Conservation (phyloP, 2,113 vertebrate genomes). For the Oostethus manadensis region DNA sequence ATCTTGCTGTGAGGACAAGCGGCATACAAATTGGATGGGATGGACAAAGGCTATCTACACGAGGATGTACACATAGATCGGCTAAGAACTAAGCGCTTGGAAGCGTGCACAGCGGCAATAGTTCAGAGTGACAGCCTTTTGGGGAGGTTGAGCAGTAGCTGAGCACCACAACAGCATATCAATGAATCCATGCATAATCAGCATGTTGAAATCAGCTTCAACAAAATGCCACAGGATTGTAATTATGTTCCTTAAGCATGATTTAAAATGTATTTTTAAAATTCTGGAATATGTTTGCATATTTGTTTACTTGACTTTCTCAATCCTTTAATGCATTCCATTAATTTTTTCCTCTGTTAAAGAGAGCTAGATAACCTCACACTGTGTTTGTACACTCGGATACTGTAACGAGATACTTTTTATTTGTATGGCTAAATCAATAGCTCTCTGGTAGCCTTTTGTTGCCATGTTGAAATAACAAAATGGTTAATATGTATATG, state of each 20-base stretch:
- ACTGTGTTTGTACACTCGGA: not conserved
- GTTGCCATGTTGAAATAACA: too few species aligned
- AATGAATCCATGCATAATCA: conserved; percentile 1
- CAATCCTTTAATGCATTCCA: not conserved
- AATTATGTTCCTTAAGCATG: not conserved
- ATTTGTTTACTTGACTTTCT: not conserved
- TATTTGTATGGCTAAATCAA: not conserved
- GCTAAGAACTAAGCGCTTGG: too few species aligned
- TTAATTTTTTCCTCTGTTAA: not conserved
- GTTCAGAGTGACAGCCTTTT: conserved; percentile 8
- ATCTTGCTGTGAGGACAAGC: too few species aligned
- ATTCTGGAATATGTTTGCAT: not conserved
- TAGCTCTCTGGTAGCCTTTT: not conserved
- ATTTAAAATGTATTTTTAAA: not conserved
- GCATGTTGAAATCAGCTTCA: not conserved
- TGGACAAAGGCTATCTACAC: not conserved
- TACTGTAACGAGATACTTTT: too few species aligned
- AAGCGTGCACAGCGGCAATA: not conserved
- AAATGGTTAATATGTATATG: not conserved
- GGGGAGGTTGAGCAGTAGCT: conserved; percentile 1
- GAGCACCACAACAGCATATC: conserved; percentile 2
- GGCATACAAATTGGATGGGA: too few species aligned
- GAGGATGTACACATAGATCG: not conserved
- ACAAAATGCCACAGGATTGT: not conserved
- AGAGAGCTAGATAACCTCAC: not conserved